phyloP scores from a whole-genome alignment of 2,113 vertebrate species.

The Poecilia latipinna region DNA sequence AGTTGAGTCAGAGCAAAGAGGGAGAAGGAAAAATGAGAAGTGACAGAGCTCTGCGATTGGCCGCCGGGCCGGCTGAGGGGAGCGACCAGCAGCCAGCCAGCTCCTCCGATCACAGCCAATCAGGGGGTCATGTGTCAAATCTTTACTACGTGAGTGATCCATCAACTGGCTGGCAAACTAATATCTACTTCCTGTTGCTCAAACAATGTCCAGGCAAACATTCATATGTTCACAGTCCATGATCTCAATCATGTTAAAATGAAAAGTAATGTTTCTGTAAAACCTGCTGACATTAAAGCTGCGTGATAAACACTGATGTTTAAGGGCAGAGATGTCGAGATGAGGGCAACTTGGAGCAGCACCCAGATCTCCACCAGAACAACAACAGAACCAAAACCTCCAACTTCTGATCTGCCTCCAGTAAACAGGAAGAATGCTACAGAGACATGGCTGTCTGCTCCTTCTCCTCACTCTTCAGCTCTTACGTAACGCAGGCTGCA shows the following conservation, averaged over 20 bases:
- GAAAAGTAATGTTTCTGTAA: background rate
- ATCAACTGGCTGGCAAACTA: background rate
- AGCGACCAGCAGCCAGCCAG: too few species aligned
- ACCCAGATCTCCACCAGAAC: background rate
- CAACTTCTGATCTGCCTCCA: background rate
- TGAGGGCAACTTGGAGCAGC: background rate
- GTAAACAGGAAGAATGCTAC: background rate
- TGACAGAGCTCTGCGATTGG: background rate
- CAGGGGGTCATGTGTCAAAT: background rate
- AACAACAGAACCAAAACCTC: background rate
- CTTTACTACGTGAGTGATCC: background rate
- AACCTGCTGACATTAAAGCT: background rate
- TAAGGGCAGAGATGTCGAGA: background rate
- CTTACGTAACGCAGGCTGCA: constrained; percentile 64
- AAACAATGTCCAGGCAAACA: background rate
- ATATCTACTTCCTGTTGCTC: background rate
- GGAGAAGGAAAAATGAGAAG: background rate
- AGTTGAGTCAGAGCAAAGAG: background rate
- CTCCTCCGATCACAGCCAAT: background rate
- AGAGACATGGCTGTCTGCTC: background rate
- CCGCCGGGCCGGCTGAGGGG: background rate
- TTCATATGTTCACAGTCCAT: background rate
- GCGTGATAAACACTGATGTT: background rate
- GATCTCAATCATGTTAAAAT: background rate
- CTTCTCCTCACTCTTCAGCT: background rate